These are phyloP conservation scores for Aphelocoma californica DNA, from an alignment of 2,797 vertebrate species.

Conservation along the genomic window DNA sequence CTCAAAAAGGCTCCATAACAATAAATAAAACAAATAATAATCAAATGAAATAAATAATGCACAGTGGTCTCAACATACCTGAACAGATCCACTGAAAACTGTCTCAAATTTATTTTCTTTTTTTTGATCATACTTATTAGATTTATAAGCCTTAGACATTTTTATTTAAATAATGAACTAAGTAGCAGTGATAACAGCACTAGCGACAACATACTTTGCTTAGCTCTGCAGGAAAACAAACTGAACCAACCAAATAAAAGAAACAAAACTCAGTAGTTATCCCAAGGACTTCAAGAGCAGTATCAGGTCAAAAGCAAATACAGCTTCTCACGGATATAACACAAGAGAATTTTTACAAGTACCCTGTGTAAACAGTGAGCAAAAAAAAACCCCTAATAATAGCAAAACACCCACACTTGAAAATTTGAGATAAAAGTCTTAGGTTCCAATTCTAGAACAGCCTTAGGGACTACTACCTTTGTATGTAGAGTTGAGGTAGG, in stretches of 20 bases:
- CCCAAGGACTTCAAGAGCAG: neutral
- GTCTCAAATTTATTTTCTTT: neutral
- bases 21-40: neutral
- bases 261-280: neutral
- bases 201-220: neutral
- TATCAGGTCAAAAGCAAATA: neutral
- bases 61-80: neutral
- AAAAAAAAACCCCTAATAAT: neutral
- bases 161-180: neutral
- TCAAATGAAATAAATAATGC: neutral
- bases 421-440: neutral
- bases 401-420: neutral
- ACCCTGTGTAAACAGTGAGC: accelerated
- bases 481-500: neutral
- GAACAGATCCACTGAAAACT: neutral
- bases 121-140: neutral
- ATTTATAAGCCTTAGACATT: neutral
- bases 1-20: neutral
- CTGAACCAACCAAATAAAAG: neutral
- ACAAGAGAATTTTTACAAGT: neutral
- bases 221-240: neutral
- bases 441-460: neutral
- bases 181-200: neutral
- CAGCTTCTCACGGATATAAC: accelerated
- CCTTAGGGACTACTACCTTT: neutral